phyloP scores from a whole-genome alignment of 1,140 invertebrate genomes.

The Bombus impatiens region DNA sequence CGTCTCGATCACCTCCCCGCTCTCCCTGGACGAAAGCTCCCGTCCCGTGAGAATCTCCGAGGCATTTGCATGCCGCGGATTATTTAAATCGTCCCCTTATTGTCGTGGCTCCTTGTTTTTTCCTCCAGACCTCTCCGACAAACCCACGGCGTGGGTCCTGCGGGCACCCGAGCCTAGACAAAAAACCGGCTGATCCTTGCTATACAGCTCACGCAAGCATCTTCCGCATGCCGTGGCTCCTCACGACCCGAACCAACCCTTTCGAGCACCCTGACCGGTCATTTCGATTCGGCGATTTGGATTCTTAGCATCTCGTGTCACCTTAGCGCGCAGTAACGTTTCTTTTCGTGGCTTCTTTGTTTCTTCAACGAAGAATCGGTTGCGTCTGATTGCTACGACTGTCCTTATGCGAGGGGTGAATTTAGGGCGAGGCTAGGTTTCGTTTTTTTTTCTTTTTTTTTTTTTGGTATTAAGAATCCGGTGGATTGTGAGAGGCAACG shows the following conservation, averaged over 20 bases:
- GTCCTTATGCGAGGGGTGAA: background rate
- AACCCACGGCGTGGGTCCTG: constrained; percentile 56
- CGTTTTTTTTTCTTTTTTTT: fast-evolving
- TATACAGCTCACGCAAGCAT: constrained; percentile 33
- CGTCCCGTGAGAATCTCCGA: constrained; percentile 70
- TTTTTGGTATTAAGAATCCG: too few species aligned
- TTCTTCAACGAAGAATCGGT: background rate
- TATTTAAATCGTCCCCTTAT: constrained; percentile 75
- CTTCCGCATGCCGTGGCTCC: constrained; percentile 43
- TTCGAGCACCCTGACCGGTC: constrained; percentile 17
- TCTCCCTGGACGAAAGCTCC: background rate
- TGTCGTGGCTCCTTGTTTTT: constrained; percentile 74
- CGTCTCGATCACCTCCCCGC: constrained; percentile 18
- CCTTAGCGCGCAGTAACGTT: background rate
- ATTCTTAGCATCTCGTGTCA: constrained; percentile 7
- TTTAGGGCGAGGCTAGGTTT: background rate
- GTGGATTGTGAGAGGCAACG: too few species aligned
- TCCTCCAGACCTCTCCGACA: constrained; percentile 46
- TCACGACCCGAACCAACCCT: constrained; percentile 32
- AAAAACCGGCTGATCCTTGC: constrained; percentile 61
- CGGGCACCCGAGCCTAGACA: constrained; percentile 58
- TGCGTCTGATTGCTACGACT: constrained; percentile 64
- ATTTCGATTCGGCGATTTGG: background rate
- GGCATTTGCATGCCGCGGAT: constrained; percentile 75
- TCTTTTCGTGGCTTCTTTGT: background rate